Percentiles rank a stretch among this genome's conserved stretches.
Evolutionary conservation across 2,113 vertebrate genomes (phyloP).

Genomic region (Alligator mississippiensis): DNA sequence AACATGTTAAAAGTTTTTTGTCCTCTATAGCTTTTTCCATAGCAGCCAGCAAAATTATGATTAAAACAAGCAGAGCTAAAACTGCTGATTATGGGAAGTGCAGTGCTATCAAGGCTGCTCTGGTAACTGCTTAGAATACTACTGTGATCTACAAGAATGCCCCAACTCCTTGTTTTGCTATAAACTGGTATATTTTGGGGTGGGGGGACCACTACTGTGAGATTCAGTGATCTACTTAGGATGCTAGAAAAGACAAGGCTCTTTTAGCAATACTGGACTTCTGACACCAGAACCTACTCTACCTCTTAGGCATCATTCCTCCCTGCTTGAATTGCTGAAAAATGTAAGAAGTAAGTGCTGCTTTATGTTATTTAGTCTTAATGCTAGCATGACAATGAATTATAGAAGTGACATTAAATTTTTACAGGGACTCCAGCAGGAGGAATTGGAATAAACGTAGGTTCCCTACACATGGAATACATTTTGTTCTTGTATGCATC

Average conservation of each 20-base stretch:
- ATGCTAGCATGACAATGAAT: too few relatives aligned
- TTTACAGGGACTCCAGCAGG: too few relatives aligned
- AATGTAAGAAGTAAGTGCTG: too few relatives aligned
- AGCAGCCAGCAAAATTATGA: neutral
- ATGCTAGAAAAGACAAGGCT: rapidly evolving
- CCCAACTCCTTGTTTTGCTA: neutral
- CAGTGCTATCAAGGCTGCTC: neutral
- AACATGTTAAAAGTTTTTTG: neutral
- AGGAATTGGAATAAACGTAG: too few relatives aligned
- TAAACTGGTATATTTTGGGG: rapidly evolving
- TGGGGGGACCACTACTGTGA: rapidly evolving
- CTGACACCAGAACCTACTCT: too few relatives aligned
- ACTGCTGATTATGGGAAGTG: rapidly evolving
- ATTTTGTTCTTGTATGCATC: too few relatives aligned
- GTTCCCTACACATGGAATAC: too few relatives aligned
- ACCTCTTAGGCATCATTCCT: too few relatives aligned
- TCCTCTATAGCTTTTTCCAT: neutral
- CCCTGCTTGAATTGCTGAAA: too few relatives aligned
- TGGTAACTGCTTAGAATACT: rapidly evolving
- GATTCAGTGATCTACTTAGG: neutral
- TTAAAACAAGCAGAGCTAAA: neutral
- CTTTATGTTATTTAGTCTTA: too few relatives aligned
- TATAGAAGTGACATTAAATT: too few relatives aligned
- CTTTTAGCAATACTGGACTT: neutral
- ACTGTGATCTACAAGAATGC: rapidly evolving